Conservation (phyloP, 1,140 invertebrate species). For the Bombus fervidus region DNA sequence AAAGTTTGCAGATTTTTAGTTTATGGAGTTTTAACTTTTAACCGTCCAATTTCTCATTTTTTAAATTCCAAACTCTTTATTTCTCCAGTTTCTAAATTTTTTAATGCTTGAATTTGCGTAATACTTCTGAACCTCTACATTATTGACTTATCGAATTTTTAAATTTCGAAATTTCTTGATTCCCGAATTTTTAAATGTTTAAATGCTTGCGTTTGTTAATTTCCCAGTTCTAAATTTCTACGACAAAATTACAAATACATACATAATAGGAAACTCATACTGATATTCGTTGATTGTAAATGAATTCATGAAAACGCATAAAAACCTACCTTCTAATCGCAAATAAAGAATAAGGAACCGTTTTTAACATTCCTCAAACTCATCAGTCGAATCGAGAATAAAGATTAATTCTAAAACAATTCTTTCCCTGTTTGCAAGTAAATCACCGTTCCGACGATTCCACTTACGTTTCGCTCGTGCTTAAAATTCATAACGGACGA, state of each 20-base stretch:
- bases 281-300: too few relatives aligned
- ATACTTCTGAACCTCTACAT: neutral
- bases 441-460: neutral
- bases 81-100: neutral
- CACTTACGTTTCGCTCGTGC: neutral
- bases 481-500: neutral
- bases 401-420: neutral
- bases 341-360: neutral
- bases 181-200: neutral
- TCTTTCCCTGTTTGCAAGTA: neutral
- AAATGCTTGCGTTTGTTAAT: too few relatives aligned
- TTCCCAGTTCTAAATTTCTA: too few relatives aligned
- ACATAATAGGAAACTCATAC: too few relatives aligned
- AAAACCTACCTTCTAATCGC: too few relatives aligned
- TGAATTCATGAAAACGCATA: too few relatives aligned
- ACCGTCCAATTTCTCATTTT: too few relatives aligned
- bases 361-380: neutral
- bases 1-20: too few relatives aligned
- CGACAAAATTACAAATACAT: too few relatives aligned
- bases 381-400: neutral
- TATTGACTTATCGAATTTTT: neutral
- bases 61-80: neutral
- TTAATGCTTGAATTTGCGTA: too few relatives aligned
- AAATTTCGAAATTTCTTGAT: neutral
- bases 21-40: too few relatives aligned